phyloP scores from a whole-genome alignment of 1,140 invertebrate species.

The Seison nebaliae region DNA sequence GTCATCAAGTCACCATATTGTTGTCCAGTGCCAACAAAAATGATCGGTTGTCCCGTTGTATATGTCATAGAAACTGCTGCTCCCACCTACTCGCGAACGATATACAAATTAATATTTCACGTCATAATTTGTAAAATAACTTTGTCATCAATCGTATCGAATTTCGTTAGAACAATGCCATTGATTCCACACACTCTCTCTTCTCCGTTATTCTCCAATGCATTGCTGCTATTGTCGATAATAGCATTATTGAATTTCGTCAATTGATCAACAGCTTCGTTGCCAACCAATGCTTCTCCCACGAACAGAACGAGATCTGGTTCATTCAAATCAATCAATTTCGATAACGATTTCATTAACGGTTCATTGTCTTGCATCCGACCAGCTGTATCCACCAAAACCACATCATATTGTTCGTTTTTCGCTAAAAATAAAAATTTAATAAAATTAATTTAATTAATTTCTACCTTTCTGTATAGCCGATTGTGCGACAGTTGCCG shows the following conservation, averaged over 20 bases:
- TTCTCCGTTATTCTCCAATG: constrained; percentile 51
- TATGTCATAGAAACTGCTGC: constrained; percentile 99
- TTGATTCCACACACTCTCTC: constrained; percentile 41
- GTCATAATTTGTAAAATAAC: constrained; percentile 36
- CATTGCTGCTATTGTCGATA: constrained; percentile 38
- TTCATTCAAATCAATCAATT: constrained; percentile 59
- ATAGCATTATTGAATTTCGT: constrained; percentile 93
- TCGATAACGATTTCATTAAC: constrained; percentile 75
- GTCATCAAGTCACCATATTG: constrained; percentile 91
- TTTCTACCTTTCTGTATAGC: constrained; percentile 49
- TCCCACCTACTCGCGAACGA: constrained; percentile 45
- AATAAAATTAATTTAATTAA: neutral
- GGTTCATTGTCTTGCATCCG: constrained; percentile 99
- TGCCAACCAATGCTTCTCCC: constrained; percentile 93
- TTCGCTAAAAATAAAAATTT: constrained; percentile 24
- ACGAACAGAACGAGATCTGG: constrained; percentile 93
- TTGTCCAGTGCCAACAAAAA: constrained; percentile 96
- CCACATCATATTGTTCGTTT: constrained; percentile 56
- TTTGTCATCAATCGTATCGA: constrained; percentile 97
- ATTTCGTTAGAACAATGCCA: constrained; percentile 88
- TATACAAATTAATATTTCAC: constrained; percentile 27
- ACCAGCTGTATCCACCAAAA: constrained; percentile 84
- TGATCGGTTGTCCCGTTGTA: constrained; percentile 93
- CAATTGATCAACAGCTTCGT: constrained; percentile 94
- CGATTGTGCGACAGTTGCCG: constrained; percentile 83